These are phyloP conservation scores for Intellagama lesueurii DNA, from an alignment of 2,797 vertebrate species.

Conservation along the genomic window DNA sequence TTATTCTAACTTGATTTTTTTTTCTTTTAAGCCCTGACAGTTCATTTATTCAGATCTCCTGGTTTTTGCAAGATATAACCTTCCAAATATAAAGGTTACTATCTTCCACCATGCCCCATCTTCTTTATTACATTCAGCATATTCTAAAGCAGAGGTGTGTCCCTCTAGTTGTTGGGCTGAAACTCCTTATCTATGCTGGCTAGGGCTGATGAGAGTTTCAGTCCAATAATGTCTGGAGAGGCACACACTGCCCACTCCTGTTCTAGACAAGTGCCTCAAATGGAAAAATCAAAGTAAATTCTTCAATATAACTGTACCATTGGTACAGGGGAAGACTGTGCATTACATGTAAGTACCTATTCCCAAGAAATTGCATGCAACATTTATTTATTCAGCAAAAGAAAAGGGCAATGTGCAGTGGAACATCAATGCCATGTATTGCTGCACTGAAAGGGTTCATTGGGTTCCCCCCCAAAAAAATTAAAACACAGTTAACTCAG, in stretches of 20 bases:
- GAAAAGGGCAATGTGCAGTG: conserved; percentile 15
- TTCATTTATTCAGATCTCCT: conserved; percentile 1
- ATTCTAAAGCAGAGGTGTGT: conserved; percentile 29
- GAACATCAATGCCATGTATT: conserved; percentile 54
- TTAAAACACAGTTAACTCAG: conserved; percentile 43
- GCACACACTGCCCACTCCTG: background rate
- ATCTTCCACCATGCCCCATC: conserved; percentile 34
- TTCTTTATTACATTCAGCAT: conserved; percentile 69
- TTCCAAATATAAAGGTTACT: conserved; percentile 48
- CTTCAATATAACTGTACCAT: conserved; percentile 55
- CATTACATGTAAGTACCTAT: conserved; percentile 39
- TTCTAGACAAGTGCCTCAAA: conserved; percentile 41
- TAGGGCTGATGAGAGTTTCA: background rate
- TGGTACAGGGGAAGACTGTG: conserved; percentile 53
- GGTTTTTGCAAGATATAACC: conserved; percentile 56
- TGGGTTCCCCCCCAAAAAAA: conserved; percentile 61
- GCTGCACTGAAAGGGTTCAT: conserved; percentile 62
- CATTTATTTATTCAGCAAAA: conserved; percentile 43
- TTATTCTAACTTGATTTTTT: conserved; percentile 45
- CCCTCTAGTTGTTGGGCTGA: background rate
- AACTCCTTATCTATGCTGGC: background rate
- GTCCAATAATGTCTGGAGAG: background rate
- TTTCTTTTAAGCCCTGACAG: conserved; percentile 45
- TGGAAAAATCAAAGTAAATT: conserved; percentile 48
- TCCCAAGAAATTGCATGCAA: conserved; percentile 40